Evolutionary conservation across 2,797 vertebrate species (phyloP).

Genomic region (Darevskia nairensis): DNA sequence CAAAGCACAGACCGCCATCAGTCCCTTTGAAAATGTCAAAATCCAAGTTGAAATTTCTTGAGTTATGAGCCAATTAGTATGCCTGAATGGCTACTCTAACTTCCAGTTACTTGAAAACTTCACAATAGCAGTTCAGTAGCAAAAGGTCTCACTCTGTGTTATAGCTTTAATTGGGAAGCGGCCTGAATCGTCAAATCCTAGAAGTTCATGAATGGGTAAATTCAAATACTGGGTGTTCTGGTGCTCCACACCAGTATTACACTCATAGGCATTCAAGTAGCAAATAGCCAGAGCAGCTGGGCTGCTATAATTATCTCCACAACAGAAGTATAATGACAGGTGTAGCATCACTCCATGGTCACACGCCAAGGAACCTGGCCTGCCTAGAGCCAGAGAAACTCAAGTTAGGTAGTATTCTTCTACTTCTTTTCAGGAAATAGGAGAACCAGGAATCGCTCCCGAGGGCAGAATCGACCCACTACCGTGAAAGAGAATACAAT

Average conservation of each 20-base stretch:
- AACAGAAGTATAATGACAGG: constrained; percentile 46
- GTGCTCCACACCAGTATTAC: background rate
- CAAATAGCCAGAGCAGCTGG: background rate
- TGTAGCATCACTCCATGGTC: constrained; percentile 52
- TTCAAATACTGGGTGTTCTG: background rate
- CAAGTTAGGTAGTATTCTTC: constrained; percentile 28
- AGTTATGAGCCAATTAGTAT: background rate
- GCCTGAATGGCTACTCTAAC: background rate
- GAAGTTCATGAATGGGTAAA: background rate
- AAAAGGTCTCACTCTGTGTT: background rate
- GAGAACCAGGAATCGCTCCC: constrained; percentile 86
- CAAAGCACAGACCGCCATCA: background rate
- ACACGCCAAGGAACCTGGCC: constrained; percentile 59
- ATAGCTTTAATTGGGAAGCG: background rate
- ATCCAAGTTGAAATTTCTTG: background rate
- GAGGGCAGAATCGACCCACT: constrained; percentile 85
- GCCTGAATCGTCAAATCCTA: background rate
- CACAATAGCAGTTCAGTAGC: background rate
- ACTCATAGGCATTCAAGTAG: background rate
- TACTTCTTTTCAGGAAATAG: constrained; percentile 82
- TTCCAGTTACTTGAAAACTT: too few relatives aligned
- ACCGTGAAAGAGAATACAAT: constrained; percentile 84
- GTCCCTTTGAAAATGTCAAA: background rate
- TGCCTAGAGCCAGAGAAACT: constrained; percentile 46
- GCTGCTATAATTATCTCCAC: constrained; percentile 21